phyloP scores from a whole-genome alignment of 2,797 vertebrate genomes.

The Aselliscus stoliczkanus region DNA sequence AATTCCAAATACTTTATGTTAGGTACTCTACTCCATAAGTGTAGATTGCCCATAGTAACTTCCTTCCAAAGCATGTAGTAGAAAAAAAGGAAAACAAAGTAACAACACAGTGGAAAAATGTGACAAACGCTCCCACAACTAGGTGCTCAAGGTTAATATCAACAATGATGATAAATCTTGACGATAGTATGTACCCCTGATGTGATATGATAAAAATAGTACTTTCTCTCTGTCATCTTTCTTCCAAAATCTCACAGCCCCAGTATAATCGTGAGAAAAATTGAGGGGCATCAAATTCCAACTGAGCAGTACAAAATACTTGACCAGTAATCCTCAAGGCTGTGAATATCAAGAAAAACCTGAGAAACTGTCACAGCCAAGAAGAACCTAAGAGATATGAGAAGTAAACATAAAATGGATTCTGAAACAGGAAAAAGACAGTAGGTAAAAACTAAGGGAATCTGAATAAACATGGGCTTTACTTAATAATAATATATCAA shows the following conservation, averaged over 20 bases:
- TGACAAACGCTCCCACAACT: background rate
- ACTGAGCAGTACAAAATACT: background rate
- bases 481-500: background rate
- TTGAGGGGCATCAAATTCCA: background rate
- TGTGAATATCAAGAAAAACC: background rate
- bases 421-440: background rate
- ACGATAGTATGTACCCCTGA: background rate
- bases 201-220: background rate
- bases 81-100: background rate
- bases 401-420: background rate
- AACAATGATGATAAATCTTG: background rate
- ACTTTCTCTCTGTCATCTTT: background rate
- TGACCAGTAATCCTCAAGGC: background rate
- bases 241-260: background rate
- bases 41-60: background rate
- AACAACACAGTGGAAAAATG: too few relatives aligned
- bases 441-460: background rate
- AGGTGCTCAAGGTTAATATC: background rate
- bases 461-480: background rate
- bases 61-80: background rate
- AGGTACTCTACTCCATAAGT: background rate
- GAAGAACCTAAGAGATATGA: background rate
- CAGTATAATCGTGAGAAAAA: background rate
- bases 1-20: background rate
- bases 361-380: background rate